These are phyloP conservation scores for Tricholaema leucomelas DNA, from an alignment of 2,113 vertebrate species.

Conservation along the genomic window DNA sequence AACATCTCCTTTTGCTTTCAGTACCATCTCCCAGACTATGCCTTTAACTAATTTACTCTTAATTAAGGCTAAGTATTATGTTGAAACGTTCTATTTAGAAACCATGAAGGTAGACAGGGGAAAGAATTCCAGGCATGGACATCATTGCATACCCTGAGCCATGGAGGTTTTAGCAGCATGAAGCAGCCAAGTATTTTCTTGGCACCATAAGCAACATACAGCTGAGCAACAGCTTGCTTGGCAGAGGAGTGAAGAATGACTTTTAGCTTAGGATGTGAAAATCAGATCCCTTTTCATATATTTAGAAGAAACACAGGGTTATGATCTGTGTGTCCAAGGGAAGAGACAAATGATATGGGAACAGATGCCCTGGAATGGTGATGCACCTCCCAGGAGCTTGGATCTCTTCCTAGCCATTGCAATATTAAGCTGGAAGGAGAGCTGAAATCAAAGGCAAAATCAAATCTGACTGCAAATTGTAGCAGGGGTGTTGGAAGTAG, in stretches of 20 bases:
- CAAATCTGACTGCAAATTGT: not conserved
- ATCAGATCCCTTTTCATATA: not conserved
- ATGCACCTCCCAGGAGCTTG: fast-evolving
- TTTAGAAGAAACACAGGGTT: not conserved
- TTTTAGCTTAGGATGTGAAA: not conserved
- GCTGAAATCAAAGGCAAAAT: not conserved
- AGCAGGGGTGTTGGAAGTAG: not conserved
- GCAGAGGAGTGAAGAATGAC: not conserved
- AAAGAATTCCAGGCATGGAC: not conserved
- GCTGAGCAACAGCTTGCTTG: not conserved
- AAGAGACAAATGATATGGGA: not conserved
- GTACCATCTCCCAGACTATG: not conserved
- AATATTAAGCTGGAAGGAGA: not conserved
- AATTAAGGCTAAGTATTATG: not conserved
- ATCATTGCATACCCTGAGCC: not conserved
- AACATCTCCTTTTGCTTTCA: not conserved
- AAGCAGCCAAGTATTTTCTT: not conserved
- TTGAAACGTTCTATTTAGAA: not conserved
- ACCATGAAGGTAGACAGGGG: not conserved
- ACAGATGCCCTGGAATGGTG: not conserved
- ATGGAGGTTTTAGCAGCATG: not conserved
- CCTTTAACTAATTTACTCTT: not conserved
- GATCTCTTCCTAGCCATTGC: not conserved
- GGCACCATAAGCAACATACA: not conserved
- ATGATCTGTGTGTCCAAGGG: not conserved